Base-by-base conservation (phyloP, 2,113 vertebrate species). In the Vulpes ferrilata region DNA sequence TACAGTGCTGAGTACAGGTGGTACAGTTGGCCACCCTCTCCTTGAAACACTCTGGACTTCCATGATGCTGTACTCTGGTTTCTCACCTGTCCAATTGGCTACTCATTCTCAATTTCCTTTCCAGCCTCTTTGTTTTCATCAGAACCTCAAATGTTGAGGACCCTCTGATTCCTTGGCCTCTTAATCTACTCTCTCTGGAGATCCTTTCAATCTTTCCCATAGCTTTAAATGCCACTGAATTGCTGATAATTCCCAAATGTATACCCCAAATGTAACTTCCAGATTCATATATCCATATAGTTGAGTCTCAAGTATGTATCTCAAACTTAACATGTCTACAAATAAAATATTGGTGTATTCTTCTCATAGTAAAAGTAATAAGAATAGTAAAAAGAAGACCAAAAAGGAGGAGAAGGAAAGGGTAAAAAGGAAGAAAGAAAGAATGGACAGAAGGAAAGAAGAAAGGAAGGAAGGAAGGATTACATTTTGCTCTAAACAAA, bases 281-380 rank as follows among this genome's bases (percentile, higher is more conserved):
- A 91, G 19, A 67, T 38, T 93, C 15, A 57, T 20, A n/a, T 67
- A 84, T 69, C n/a, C 43, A 27, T 55, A 64, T 5, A 88, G 23
- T 69, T 96, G 60, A 76, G 85, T 64, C 60, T 89, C 25, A 78
- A 86, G 35, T 76, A 43, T 59, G 57, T 59, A 19, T 30, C 86
- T 89, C 59, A 93, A 97, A 76, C 12, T 69, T 82, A 89, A 48
- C 35, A 95, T 69, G 74, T 94, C 62, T 90, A 57, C 25, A 94
- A 87, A 93, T 85, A 38, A 97, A 94, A 88, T 43, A 89, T 17
- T 64, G 69, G 82, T 43, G 0, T 82, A 62, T 12, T 82, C 64
- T 65, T 89, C 71, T 17, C 13, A 92, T 74, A 85, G 32, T 55
- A 81, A 64, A 20, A 81, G n/a, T 8, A 82, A 64, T n/a, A 93